Base-by-base conservation (phyloP, 2,888 invertebrate species). In the Patella pellucida region DNA sequence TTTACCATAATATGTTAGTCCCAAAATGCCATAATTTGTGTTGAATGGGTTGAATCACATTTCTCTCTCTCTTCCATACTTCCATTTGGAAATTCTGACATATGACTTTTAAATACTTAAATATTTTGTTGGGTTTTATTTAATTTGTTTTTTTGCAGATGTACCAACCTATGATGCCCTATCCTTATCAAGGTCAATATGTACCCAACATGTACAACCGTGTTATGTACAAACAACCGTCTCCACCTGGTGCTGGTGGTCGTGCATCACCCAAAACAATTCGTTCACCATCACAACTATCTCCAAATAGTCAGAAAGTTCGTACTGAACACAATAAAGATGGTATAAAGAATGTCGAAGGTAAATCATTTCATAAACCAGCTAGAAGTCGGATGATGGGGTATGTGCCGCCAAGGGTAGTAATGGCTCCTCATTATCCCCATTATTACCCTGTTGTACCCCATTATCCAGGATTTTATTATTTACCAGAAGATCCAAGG, bases 131-230 rank as follows among this genome's bases (percentile, higher is more conserved):
- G 31, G 31, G 31, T 31, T 31, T 31, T 31, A 31, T 31, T 62
- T 62, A 23, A 62, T 62, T 62, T 19, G 19, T 62, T 19, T 62
- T n/a, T 15, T 81, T 86, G 71, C 83, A 86, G 84, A 83, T 86
- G 84, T 79, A 81, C 76, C 83, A 82, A 62, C 81, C 71, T 15
- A 71, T 77, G 76, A 75, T 79, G 77, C 82, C 82, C 5, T 83
- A 82, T 78, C 62, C 62, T 23, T 12, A 23, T 19, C 62, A 19
- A 23, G 62, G 62, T 23, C 41, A 41, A 41, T 62, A 62, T 14
- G 23, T 31, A 71, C 67, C 41, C 54, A 71, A 54, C 16, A 41
- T 52, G 52, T 52, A 62, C 23, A 69, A 52, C 50, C 19, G 62
- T 23, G 19, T 62, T 23, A 62, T 62, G 62, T 62, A 62, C 23